phyloP scores from a whole-genome alignment of 1,140 invertebrate genomes.

The Drosophila aff. region DNA sequence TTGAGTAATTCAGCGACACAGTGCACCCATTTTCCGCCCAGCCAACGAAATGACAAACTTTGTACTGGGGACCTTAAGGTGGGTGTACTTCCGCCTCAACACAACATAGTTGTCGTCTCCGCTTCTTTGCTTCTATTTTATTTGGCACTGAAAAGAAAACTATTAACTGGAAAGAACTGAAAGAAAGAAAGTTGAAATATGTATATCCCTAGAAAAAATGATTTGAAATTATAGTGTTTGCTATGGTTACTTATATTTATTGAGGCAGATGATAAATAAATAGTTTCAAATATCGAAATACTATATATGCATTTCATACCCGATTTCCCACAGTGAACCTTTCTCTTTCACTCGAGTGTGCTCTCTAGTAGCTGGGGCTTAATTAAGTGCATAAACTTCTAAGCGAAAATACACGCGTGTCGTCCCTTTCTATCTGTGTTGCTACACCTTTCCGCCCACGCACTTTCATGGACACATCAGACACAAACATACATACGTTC shows the following conservation, averaged over 20 bases:
- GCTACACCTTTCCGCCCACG: constrained; percentile 26
- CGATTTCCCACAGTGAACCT: constrained; percentile 1
- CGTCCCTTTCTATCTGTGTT: constrained; percentile 11
- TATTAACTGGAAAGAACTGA: neutral
- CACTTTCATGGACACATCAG: constrained; percentile 4
- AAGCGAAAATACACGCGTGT: constrained; percentile 60
- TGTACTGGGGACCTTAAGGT: constrained; percentile 36
- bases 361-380: constrained; percentile 48
- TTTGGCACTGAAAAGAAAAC: constrained; percentile 4
- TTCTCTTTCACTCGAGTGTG: constrained; percentile 20
- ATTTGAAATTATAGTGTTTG: neutral
- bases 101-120: constrained; percentile 45
- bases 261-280: neutral
- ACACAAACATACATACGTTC: neutral
- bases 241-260: neutral
- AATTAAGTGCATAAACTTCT: constrained; percentile 75
- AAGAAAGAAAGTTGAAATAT: neutral
- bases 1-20: constrained; percentile 44
- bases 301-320: too few species aligned
- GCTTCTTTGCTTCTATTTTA: constrained; percentile 6
- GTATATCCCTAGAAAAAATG: too few species aligned
- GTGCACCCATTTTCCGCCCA: constrained; percentile 41
- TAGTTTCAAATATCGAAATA: neutral
- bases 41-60: constrained; percentile 56
- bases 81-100: constrained; percentile 12